phyloP scores from a whole-genome alignment of 2,888 invertebrate species.

The Pheosia gnoma region DNA sequence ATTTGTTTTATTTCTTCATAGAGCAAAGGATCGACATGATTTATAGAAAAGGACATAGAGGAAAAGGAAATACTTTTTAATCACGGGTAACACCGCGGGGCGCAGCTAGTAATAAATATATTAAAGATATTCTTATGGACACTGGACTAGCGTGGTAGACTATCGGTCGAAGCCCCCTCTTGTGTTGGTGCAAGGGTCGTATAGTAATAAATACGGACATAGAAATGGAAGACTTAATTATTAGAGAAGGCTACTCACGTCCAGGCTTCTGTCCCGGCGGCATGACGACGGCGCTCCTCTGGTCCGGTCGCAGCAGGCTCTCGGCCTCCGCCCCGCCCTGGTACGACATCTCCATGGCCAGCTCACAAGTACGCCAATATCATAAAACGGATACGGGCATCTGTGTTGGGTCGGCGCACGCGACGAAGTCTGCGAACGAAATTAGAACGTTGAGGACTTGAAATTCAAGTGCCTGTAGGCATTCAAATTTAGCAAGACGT shows the following conservation, averaged over 20 bases:
- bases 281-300: constrained; percentile 67
- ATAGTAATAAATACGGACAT: no score
- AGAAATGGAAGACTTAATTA: no score
- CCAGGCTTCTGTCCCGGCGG: constrained; percentile 56
- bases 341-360: constrained; percentile 76
- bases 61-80: no score
- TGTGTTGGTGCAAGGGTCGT: no score
- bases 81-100: no score
- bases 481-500: background rate
- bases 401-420: constrained; percentile 47
- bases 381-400: constrained; percentile 70
- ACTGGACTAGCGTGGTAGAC: no score
- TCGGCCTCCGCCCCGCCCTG: constrained; percentile 76
- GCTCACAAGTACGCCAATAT: constrained; percentile 56
- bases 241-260: constrained; percentile 51
- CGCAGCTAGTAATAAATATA: no score
- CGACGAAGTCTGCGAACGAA: constrained; percentile 47
- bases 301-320: constrained; percentile 73
- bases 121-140: background rate
- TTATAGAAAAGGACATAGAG: no score
- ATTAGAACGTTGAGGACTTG: constrained; percentile 22
- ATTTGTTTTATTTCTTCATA: no score
- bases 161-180: no score
- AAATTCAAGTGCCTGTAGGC: background rate
- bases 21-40: no score